Evolutionary conservation across 2,113 vertebrate genomes (phyloP).

Genomic region (Orycteropus afer): DNA sequence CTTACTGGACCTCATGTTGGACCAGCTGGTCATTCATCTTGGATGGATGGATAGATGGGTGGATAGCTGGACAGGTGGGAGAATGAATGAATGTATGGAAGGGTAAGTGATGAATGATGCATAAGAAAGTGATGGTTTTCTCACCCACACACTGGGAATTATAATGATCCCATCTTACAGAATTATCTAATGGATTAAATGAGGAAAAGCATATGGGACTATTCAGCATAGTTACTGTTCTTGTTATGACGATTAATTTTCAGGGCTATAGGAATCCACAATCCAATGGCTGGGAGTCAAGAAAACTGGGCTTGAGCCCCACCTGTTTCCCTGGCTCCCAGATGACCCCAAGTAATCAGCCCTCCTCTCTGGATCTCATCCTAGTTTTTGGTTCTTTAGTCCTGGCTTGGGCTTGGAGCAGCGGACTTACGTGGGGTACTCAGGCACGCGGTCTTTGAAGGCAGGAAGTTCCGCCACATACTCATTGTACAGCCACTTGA

Average conservation of each 20-base stretch:
- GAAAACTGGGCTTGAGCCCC: background rate
- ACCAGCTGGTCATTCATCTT: background rate
- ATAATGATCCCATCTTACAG: background rate
- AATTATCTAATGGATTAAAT: background rate
- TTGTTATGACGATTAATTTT: background rate
- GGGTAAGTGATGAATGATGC: too few species aligned
- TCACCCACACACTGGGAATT: background rate
- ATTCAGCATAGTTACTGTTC: background rate
- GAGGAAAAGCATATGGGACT: background rate
- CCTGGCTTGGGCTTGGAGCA: background rate
- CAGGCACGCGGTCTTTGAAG: conserved; percentile 96
- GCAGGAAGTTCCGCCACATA: conserved; percentile 97
- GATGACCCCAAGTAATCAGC: background rate
- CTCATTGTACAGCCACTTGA: conserved; percentile 99
- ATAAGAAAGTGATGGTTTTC: background rate
- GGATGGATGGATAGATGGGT: background rate
- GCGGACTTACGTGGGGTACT: conserved; percentile 96
- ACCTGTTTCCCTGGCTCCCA: too few species aligned
- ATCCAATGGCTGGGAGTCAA: background rate
- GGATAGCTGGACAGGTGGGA: background rate
- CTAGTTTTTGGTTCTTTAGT: background rate
- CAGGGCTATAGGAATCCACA: background rate
- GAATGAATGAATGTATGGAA: background rate
- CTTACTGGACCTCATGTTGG: background rate
- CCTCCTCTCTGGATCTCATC: background rate